Evolutionary conservation across 1,140 invertebrate genomes (phyloP).

Genomic region (Papilio dardanus): DNA sequence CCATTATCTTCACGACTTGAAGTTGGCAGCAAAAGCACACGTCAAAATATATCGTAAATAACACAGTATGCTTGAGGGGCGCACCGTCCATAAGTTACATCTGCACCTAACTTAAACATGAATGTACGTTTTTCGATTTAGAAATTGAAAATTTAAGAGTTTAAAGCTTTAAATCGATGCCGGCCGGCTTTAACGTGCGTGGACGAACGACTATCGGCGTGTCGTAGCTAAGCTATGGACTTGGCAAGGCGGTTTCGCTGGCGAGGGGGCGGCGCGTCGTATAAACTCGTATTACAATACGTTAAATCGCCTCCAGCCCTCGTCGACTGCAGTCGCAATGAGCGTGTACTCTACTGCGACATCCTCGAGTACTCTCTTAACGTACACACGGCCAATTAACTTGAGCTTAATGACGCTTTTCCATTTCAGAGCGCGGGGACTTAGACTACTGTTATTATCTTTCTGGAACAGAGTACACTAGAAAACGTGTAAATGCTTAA

Average conservation of each 20-base stretch:
- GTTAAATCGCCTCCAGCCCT: constrained; percentile 69
- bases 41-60: constrained; percentile 82
- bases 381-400: constrained; percentile 62
- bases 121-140: constrained; percentile 51
- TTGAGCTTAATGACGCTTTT: constrained; percentile 64
- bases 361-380: constrained; percentile 53
- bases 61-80: constrained; percentile 64
- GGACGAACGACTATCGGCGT: constrained; percentile 63
- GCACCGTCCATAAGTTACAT: constrained; percentile 63
- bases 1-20: constrained; percentile 76
- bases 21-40: constrained; percentile 74
- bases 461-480: neutral
- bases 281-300: constrained; percentile 71
- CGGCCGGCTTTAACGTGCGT: constrained; percentile 63
- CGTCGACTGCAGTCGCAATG: constrained; percentile 57
- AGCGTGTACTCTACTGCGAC: constrained; percentile 51
- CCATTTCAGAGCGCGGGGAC: constrained; percentile 49
- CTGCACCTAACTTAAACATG: constrained; percentile 49
- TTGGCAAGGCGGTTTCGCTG: constrained; percentile 49
- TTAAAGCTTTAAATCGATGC: constrained; percentile 60
- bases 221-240: constrained; percentile 55
- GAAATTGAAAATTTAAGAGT: constrained; percentile 59
- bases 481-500: neutral
- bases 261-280: constrained; percentile 59
- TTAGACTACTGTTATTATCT: constrained; percentile 26